phyloP scores from a whole-genome alignment of 2,888 invertebrate species.

The Halictus quadricinctus region DNA sequence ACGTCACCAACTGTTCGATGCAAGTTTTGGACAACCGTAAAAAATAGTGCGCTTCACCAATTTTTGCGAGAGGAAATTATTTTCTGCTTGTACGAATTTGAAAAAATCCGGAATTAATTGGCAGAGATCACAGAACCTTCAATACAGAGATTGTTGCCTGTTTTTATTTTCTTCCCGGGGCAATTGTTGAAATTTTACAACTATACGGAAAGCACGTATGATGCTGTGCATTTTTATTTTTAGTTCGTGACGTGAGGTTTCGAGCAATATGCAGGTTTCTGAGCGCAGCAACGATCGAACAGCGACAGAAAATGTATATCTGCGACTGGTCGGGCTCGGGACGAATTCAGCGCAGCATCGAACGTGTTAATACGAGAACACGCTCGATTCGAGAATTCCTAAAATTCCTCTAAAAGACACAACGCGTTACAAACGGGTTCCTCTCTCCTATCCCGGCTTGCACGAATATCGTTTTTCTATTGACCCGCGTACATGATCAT shows the following conservation, averaged over 20 bases:
- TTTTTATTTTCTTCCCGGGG: neutral
- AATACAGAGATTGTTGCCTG: neutral
- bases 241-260: neutral
- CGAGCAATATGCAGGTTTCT: neutral
- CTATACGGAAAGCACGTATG: neutral
- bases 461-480: constrained; percentile 33
- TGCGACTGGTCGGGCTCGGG: neutral
- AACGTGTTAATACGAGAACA: constrained; percentile 27
- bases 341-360: constrained; percentile 9
- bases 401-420: constrained; percentile 30
- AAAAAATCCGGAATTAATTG: neutral
- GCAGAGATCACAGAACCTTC: neutral
- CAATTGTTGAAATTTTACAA: neutral
- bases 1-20: too few species aligned
- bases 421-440: constrained; percentile 24
- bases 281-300: neutral
- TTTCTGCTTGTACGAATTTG: neutral
- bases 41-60: neutral
- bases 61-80: neutral
- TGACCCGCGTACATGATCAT: neutral
- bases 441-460: neutral
- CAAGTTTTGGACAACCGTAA: too few species aligned
- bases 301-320: neutral
- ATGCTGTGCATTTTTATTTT: neutral
- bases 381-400: constrained; percentile 30